Base-by-base conservation (phyloP, 2,113 vertebrate species). In the Muntiacus muntjak region DNA sequence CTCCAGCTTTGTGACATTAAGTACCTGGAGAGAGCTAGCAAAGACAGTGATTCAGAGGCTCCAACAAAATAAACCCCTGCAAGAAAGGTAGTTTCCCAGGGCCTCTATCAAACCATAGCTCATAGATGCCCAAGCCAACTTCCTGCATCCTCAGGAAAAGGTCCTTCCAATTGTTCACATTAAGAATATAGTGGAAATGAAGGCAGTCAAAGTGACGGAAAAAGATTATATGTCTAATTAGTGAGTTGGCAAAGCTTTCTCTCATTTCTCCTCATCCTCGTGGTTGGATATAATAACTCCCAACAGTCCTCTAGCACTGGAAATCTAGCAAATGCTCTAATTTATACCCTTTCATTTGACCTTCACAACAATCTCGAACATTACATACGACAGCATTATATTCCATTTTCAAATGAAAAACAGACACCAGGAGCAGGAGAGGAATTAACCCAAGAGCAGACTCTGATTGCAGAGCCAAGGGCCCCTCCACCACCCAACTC, bases 381-480 rank as follows among this genome's bases (percentile, higher is more conserved):
- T 30, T 54, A 92, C 81, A 67, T 28, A 91, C 67, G 71, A 9
- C n/a, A 86, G 30, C 12, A 71, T 79, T 52, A 76, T 76, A 50
- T 96, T 86, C 12, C 58, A 88, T 85, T 91, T 94, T 88, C 87
- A 93, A 97, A 93, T 86, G 16, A 62, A 97, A 96, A 89, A 58
- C 40, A 6, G n/a, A 71, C 12, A 10, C 40, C 81, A 90, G 47
- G 45, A 40, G 14, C 83, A 78, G 16, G 10, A 50, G 26, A 91
- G 23, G 10, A 88, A 97, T 86, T 76, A 91, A 88, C 13, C 36
- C 47, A 62, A 62, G 5, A 14, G 33, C 33, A 58, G 52, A 30
- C 8, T 82, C 33, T 67, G 9, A 81, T 4, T 7, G 5, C 57
- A 96, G 26, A 33, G 10, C 76, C 43, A 30, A 30, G 10, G 14